Percentiles rank a stretch among this genome's conserved stretches.
Conservation (phyloP, 2,888 invertebrate genomes). For the Drosophila vallismaia region DNA sequence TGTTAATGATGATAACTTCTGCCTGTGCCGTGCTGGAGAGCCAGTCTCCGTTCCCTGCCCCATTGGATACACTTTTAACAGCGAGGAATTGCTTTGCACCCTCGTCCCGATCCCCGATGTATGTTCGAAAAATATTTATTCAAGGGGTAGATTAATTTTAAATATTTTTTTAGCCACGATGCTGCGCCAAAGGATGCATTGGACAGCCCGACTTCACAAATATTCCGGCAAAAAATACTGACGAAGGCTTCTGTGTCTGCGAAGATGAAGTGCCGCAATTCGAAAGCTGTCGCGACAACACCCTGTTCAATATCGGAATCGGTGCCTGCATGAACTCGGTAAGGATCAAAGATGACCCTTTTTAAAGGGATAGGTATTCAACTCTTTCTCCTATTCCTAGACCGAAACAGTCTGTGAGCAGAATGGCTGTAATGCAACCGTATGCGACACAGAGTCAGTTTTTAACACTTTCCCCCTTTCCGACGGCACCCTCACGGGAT, state of each 20-base stretch:
- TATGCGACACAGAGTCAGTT: constrained; percentile 18
- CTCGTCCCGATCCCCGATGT: constrained; percentile 54
- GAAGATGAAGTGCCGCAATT: constrained; percentile 36
- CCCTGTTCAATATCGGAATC: constrained; percentile 45
- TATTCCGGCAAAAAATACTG: constrained; percentile 49
- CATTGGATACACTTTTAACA: constrained; percentile 64
- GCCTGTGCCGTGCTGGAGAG: constrained; percentile 64
- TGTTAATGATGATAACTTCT: constrained; percentile 68
- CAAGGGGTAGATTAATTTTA: not conserved
- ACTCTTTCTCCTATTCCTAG: not conserved
- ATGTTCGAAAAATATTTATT: constrained; percentile 16
- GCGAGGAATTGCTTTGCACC: constrained; percentile 20
- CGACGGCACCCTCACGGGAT: constrained; percentile 44
- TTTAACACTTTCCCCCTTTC: constrained; percentile 33
- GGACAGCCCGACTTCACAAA: constrained; percentile 25
- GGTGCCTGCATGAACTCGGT: constrained; percentile 14
- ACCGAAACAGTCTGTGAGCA: constrained; percentile 12
- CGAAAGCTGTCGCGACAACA: constrained; percentile 41
- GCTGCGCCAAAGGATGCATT: constrained; percentile 58
- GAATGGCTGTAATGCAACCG: constrained; percentile 43
- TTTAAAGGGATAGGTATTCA: not conserved
- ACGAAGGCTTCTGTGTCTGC: constrained; percentile 69
- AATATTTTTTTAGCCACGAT: constrained; percentile 58
- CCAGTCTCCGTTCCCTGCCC: constrained; percentile 68
- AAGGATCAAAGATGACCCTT: not conserved